A percentile compares a stretch with the other conserved stretches of the same genome.
Conservation (phyloP, 1,140 invertebrate genomes). For the Drosophila navojoa region DNA sequence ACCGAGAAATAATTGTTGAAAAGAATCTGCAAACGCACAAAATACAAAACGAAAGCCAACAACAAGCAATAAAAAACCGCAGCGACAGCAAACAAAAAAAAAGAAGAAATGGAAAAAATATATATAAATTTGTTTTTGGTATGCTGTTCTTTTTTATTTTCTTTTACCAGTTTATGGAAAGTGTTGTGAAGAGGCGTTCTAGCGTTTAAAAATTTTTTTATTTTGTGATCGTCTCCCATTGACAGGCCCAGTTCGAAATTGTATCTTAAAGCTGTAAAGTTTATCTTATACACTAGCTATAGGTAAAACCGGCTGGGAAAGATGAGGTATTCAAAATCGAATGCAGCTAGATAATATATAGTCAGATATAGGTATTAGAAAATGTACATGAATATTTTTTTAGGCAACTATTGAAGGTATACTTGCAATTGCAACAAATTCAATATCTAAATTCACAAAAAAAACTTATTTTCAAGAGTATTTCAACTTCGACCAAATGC, state of each 20-base stretch:
- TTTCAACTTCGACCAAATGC: not conserved
- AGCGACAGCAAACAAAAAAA: conserved; percentile 60
- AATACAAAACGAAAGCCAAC: conserved; percentile 38
- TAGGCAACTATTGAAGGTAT: no score
- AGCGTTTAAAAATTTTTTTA: conserved; percentile 65
- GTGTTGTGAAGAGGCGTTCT: conserved; percentile 80
- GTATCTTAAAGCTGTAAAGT: conserved; percentile 68
- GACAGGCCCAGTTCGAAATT: conserved; percentile 63
- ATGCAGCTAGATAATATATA: no score
- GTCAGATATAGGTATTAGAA: no score
- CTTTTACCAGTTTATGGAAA: conserved; percentile 48
- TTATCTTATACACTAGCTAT: not conserved
- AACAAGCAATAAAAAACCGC: conserved; percentile 75
- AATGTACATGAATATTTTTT: no score
- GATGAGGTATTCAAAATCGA: not conserved
- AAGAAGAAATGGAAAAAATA: conserved; percentile 35
- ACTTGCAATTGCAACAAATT: no score
- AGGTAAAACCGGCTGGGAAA: not conserved
- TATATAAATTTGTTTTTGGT: conserved; percentile 39
- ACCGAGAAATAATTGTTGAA: conserved; percentile 71
- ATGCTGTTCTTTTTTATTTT: conserved; percentile 31
- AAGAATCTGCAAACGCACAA: conserved; percentile 65
- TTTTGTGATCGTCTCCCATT: conserved; percentile 69
- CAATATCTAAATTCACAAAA: no score
- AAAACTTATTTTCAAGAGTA: not conserved